Conservation (phyloP, 1,140 invertebrate genomes). For the Euura lappo region DNA sequence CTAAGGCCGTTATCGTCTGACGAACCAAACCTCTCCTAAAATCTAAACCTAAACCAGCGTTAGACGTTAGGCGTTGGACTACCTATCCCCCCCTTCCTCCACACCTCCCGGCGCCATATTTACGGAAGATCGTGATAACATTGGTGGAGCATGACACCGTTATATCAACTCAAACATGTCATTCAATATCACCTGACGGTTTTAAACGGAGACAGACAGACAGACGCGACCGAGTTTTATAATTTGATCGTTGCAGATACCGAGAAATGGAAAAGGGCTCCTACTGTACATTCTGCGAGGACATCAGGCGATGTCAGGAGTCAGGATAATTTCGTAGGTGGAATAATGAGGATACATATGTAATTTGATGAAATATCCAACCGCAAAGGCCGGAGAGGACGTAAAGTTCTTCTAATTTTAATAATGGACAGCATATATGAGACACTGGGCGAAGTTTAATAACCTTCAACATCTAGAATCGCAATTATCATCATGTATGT, state of each 20-base stretch:
- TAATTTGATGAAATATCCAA: conserved; percentile 9
- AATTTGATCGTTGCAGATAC: too few relatives aligned
- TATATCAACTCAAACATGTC: conserved; percentile 8
- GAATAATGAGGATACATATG: conserved; percentile 21
- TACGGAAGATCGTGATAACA: conserved; percentile 9
- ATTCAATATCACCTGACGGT: neutral
- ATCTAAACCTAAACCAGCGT: too few relatives aligned
- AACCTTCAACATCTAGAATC: too few relatives aligned
- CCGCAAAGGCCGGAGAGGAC: too few relatives aligned
- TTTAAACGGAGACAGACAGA: neutral
- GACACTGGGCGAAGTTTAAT: too few relatives aligned
- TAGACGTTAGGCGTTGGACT: too few relatives aligned
- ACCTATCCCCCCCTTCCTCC: neutral
- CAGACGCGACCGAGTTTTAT: too few relatives aligned
- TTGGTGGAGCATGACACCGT: neutral
- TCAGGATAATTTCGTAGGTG: conserved; percentile 40
- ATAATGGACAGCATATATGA: too few relatives aligned
- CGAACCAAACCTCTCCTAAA: neutral
- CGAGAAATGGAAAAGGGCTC: too few relatives aligned
- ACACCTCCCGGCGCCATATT: neutral
- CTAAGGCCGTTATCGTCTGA: neutral
- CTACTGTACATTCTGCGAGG: too few relatives aligned
- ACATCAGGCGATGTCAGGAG: conserved; percentile 15
- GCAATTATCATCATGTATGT: too few relatives aligned
- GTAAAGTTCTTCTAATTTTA: too few relatives aligned